A percentile compares a stretch with the other conserved stretches of the same genome.
Evolutionary conservation across 1,140 invertebrate species (phyloP).

Genomic region (Triops longicaudatus): DNA sequence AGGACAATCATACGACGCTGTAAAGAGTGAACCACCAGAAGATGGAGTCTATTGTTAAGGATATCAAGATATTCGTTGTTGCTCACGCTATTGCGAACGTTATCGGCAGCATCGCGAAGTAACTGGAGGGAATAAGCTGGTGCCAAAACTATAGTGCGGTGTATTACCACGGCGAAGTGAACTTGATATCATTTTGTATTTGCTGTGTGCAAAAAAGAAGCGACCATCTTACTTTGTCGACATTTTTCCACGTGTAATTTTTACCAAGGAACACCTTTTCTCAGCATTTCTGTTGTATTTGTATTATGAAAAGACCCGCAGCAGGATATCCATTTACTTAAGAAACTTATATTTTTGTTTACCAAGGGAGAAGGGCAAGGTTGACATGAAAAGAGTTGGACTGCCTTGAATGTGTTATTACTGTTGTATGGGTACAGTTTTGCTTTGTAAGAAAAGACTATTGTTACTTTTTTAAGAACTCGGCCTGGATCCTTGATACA

Average conservation of each 20-base stretch:
- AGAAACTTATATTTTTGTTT: neutral
- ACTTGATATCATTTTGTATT: neutral
- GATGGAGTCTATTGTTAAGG: too few species aligned
- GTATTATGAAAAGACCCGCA: neutral
- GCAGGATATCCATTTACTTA: slow-evolving; percentile 11
- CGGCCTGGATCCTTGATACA: neutral
- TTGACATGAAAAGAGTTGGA: neutral
- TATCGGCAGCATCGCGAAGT: neutral
- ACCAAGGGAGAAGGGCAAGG: neutral
- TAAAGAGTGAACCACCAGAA: too few species aligned
- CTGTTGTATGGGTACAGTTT: neutral
- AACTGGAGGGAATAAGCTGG: neutral
- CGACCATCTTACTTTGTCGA: neutral
- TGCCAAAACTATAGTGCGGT: neutral
- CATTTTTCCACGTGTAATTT: neutral
- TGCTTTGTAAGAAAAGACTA: neutral
- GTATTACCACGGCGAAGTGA: neutral
- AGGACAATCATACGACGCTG: too few species aligned
- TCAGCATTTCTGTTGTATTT: neutral
- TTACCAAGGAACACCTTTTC: neutral
- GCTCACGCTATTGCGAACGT: neutral
- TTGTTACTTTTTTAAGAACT: neutral
- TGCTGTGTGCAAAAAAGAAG: neutral
- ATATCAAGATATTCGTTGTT: neutral
- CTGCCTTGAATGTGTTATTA: slow-evolving; percentile 1